Evolutionary conservation across 2,888 invertebrate genomes (phyloP).

Genomic region (Sussaba pulchella): DNA sequence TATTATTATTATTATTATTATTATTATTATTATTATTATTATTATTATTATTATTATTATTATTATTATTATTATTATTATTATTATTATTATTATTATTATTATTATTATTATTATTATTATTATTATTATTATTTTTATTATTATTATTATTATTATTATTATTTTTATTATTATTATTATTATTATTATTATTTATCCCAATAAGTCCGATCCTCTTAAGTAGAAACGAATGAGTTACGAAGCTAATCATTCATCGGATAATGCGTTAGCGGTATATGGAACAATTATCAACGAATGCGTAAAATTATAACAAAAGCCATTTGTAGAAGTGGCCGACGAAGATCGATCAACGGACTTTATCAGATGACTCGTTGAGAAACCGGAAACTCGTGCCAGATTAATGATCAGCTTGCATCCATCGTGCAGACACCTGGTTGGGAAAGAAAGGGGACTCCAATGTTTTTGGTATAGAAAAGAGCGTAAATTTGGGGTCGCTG

Average conservation of each 20-base stretch:
- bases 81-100: no score
- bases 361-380: slow-evolving; percentile 46
- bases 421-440: not conserved
- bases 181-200: no score
- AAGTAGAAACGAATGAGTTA: not conserved
- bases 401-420: slow-evolving; percentile 56
- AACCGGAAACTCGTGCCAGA: slow-evolving; percentile 58
- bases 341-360: slow-evolving; percentile 59
- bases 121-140: no score
- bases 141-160: no score
- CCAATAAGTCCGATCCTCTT: not conserved
- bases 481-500: slow-evolving; percentile 18
- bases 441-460: not conserved
- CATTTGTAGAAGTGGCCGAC: slow-evolving; percentile 30
- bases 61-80: no score
- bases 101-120: no score
- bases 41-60: no score
- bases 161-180: not conserved
- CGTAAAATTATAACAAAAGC: slow-evolving; percentile 1
- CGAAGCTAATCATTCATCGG: slow-evolving; percentile 34
- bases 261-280: slow-evolving; percentile 12
- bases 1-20: no score
- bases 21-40: no score
- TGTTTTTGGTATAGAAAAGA: slow-evolving; percentile 8
- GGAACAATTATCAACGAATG: slow-evolving; percentile 35